Evolutionary conservation across 2,797 vertebrate genomes (phyloP).

Genomic region (Ateles fusciceps): DNA sequence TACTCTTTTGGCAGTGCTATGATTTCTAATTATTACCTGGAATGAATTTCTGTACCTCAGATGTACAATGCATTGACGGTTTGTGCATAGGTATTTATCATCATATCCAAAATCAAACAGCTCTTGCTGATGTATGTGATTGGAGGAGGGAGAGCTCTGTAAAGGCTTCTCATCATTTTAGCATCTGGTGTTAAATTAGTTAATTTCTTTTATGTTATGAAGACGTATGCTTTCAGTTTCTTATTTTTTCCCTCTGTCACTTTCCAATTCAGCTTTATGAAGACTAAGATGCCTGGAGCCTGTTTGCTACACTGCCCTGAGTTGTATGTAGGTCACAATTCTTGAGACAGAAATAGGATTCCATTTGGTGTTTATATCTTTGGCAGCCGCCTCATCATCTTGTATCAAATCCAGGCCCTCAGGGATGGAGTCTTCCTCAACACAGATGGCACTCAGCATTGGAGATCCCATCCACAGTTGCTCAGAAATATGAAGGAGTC

Average conservation of each 20-base stretch:
- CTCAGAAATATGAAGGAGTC: neutral
- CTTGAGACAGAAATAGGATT: conserved; percentile 29
- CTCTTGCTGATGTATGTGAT: rapidly evolving
- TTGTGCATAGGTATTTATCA: neutral
- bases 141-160: too few relatives aligned
- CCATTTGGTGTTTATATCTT: conserved; percentile 4
- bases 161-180: neutral
- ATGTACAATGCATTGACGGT: neutral
- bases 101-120: neutral
- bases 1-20: neutral
- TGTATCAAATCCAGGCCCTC: conserved; percentile 44
- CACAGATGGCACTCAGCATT: neutral
- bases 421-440: conserved; percentile 19
- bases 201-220: neutral
- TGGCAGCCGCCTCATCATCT: conserved; percentile 46
- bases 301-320: neutral
- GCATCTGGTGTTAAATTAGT: conserved; percentile 1
- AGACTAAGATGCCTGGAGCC: neutral
- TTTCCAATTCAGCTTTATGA: neutral
- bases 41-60: neutral
- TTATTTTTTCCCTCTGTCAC: neutral
- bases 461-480: neutral
- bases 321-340: conserved; percentile 51
- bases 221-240: neutral
- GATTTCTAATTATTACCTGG: neutral